Base-by-base conservation (phyloP, 1,140 invertebrate species). In the Panulirus ornatus region DNA sequence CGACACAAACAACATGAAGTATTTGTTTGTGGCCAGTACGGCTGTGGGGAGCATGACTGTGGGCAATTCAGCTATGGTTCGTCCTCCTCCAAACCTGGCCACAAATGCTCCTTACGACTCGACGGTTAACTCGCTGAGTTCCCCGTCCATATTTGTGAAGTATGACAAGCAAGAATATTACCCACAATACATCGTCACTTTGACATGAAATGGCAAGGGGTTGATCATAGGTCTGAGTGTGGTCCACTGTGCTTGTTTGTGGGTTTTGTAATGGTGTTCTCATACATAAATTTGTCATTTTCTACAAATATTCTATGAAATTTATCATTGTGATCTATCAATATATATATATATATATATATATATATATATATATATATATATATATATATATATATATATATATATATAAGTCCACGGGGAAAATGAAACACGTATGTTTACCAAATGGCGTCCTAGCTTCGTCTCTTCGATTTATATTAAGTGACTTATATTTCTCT, bases 121-220 rank as follows among this genome's bases (percentile, higher is more conserved):
- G 22, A 90, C 91, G 14, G 88, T 51, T 30, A 54, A 92, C 66
- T 30, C 36, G 14, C 2, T 11, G 11, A 0, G 5, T n/a, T 40
- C 66, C 5, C 88, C 88, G 38, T 54, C 76, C 11, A 75, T 91
- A 14, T 58, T 91, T 38, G 84, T 91, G 6, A 91, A 91, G 66
- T 91, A 91, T 71, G 78, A 84, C 51, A 79, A 81, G 27, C 84
- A 91, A 70, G 90, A 91, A 63, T 91, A 87, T 51, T 91, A 86
- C 44, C 90, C 90, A 38, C 44, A 91, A n/a, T 91, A 86, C 70
- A 42, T 90, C 34, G 19, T 90, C 9, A 90, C 73, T 0, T 22
- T 90, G 34, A 51, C 1, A 8, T 90, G 75, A 70, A 22, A 47
- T 9, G 22, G 19, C 36, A 38, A 3, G 38, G 27, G 0, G 0